phyloP scores from a whole-genome alignment of 1,140 invertebrate genomes.

The Drosophila obscura region DNA sequence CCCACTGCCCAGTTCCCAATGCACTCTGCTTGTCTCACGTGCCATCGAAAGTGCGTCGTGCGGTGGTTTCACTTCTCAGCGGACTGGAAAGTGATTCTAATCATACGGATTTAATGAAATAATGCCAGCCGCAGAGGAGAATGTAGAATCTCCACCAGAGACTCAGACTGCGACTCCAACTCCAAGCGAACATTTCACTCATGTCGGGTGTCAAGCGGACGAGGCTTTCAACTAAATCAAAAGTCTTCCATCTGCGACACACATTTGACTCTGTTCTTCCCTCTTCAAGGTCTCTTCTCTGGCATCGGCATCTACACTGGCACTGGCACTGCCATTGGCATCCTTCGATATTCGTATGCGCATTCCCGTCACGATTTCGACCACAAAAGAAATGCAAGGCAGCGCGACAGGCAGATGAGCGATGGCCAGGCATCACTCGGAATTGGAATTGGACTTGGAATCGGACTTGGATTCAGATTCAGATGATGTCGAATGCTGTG shows the following conservation, averaged over 20 bases:
- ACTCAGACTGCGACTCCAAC: background rate
- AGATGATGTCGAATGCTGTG: conserved; percentile 29
- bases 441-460: conserved; percentile 1
- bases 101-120: conserved; percentile 73
- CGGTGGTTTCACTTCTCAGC: conserved; percentile 60
- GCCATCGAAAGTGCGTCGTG: conserved; percentile 73
- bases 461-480: conserved; percentile 7
- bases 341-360: conserved; percentile 47
- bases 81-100: conserved; percentile 75
- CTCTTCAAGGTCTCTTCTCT: conserved; percentile 50
- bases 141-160: conserved; percentile 34
- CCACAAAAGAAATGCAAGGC: conserved; percentile 35
- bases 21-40: conserved; percentile 70
- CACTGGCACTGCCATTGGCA: conserved; percentile 46
- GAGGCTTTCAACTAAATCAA: conserved; percentile 64
- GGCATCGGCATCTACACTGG: background rate
- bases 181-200: conserved; percentile 57
- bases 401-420: conserved; percentile 45
- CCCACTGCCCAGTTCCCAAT: conserved; percentile 33
- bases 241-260: conserved; percentile 37
- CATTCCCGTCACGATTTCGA: conserved; percentile 73
- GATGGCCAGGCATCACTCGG: conserved; percentile 58
- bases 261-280: conserved; percentile 37
- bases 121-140: conserved; percentile 58
- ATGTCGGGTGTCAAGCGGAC: conserved; percentile 56